These are phyloP conservation scores for Abscondita cerata DNA, from an alignment of 2,888 invertebrate species.

Conservation along the genomic window DNA sequence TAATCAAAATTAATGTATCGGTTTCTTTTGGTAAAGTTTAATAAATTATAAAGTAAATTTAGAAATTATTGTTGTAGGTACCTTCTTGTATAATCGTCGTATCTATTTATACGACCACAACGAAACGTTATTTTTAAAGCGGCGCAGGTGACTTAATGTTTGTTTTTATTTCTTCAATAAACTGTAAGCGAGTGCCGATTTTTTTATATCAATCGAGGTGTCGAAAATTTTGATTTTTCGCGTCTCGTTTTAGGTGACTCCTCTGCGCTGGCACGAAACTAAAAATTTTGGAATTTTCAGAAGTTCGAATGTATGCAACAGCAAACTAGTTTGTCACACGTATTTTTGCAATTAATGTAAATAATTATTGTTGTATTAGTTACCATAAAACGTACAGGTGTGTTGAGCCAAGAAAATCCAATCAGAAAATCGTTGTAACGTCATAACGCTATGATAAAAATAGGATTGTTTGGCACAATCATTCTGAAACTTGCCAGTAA, in stretches of 20 bases:
- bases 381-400: slow-evolving; percentile 36
- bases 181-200: too few species aligned
- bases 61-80: too few species aligned
- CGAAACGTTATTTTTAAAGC: not conserved
- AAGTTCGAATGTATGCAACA: not conserved
- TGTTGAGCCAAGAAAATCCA: slow-evolving; percentile 37
- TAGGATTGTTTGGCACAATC: slow-evolving; percentile 54
- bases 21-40: too few species aligned
- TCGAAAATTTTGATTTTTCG: too few species aligned
- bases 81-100: not conserved
- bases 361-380: not conserved
- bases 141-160: slow-evolving; percentile 6
- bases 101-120: slow-evolving; percentile 1
- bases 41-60: too few species aligned
- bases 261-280: too few species aligned
- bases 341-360: too few species aligned
- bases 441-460: slow-evolving; percentile 51
- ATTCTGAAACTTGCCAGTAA: slow-evolving; percentile 51
- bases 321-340: too few species aligned
- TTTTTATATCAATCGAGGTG: too few species aligned
- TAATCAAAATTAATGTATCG: too few species aligned
- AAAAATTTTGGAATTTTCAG: too few species aligned
- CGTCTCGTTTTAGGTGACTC: too few species aligned
- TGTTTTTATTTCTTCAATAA: slow-evolving; percentile 9
- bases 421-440: slow-evolving; percentile 40